Evolutionary conservation across 2,113 vertebrate genomes (phyloP), one percentile per base, ranked within the genome.

Genomic region (Chaetops frenatus): DNA sequence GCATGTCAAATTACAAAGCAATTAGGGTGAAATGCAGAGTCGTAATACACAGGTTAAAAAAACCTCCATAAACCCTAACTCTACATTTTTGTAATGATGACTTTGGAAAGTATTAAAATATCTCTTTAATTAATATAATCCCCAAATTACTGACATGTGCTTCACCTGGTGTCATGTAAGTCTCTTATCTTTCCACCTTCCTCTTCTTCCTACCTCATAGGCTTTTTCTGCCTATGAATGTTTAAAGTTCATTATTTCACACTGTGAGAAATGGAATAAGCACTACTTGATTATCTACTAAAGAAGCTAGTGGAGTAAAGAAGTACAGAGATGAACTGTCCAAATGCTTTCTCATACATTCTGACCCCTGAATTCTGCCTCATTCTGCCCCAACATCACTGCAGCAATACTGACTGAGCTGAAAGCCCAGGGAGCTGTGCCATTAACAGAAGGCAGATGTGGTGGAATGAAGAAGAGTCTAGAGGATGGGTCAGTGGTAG

Each of bases 1-100:
- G 62, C 35, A 57, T 40, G 71, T 80, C 90, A 94, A 88, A 91
- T 95, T 88, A 86, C 60, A 96, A 90, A 85, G 87, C 62, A 86
- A 82, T 94, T 91, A 95, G 71, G 62, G 31, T 67, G 36, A 93
- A 92, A 93, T 42, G 53, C 35, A 58, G 18, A n/a, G 58, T 45
- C 8, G 9, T 83, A 83, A 90, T 48, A 92, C 15, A 58, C 4
- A 9, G 64, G 64, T 80, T 94, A 53, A 86, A 94, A 73, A 23
- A 51, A 20, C 1, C 24, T 42, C 51, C 29, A 66, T 67, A 93
- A 94, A 81, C 35, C 29, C 67, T 62, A 93, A 56, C 47, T 90
- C 54, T 36, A 60, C 15, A 61, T 87, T 94, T 94, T 78, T 81
- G 17, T 51, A 83, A 66, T 28, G 38, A 65, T 77, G 28, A 88